phyloP scores from a whole-genome alignment of 2,797 vertebrate genomes.

The Phrynocephalus vlangalii region DNA sequence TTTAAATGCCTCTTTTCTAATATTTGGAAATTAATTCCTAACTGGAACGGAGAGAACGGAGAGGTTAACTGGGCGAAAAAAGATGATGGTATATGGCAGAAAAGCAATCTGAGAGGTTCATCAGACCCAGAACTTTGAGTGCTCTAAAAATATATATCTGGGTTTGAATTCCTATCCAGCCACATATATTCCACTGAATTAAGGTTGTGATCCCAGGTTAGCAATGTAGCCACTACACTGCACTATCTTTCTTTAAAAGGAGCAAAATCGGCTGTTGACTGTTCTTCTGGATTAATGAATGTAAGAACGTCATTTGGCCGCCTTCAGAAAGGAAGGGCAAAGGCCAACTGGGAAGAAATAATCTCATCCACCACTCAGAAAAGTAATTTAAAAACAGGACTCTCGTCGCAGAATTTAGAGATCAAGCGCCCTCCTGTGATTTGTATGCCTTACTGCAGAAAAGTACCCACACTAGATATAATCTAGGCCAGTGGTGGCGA shows the following conservation, averaged over 20 bases:
- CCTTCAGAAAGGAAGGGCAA: no score
- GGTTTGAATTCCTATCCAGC: no score
- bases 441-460: neutral
- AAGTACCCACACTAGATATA: neutral
- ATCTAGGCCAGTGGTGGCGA: neutral
- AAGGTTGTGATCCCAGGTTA: neutral
- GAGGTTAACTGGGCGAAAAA: no score
- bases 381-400: neutral
- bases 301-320: neutral
- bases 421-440: slow-evolving; percentile 19
- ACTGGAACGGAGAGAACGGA: no score
- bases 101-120: no score
- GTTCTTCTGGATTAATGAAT: neutral
- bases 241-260: neutral
- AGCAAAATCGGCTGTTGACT: neutral
- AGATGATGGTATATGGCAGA: no score
- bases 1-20: no score
- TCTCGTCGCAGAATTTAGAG: neutral
- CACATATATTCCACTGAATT: no score
- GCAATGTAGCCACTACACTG: neutral
- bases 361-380: neutral
- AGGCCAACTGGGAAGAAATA: neutral
- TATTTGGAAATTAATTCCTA: no score
- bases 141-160: no score
- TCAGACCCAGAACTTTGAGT: no score